Percentiles rank a stretch among this genome's conserved stretches.
Conservation (phyloP, 2,113 vertebrate genomes). For the pig (Sus scrofa) region DNA sequence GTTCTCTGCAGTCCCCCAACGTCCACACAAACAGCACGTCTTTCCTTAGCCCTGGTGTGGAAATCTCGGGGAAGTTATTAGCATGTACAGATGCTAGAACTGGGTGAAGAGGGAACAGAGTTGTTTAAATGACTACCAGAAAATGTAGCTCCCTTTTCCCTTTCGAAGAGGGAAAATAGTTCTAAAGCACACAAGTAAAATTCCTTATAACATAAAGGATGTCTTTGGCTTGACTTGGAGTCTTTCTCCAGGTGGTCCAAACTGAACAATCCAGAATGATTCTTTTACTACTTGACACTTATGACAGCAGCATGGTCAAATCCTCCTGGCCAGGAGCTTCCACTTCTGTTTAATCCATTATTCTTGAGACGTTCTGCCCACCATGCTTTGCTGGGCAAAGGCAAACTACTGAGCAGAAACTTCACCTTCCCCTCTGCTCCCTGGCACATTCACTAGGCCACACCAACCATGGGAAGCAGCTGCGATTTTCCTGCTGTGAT, state of each 20-base stretch:
- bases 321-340: background rate
- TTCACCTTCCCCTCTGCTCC: background rate
- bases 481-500: background rate
- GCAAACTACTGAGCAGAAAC: background rate
- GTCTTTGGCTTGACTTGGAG: background rate
- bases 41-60: slow-evolving; percentile 27
- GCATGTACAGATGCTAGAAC: slow-evolving; percentile 34
- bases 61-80: slow-evolving; percentile 54
- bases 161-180: slow-evolving; percentile 33
- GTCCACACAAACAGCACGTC: background rate
- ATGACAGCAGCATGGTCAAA: background rate
- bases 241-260: background rate
- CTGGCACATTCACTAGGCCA: background rate
- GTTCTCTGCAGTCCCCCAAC: background rate
- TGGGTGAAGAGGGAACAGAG: slow-evolving; percentile 11
- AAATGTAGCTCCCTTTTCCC: slow-evolving; percentile 43
- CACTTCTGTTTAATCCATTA: slow-evolving; percentile 41
- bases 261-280: background rate
- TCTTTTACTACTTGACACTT: background rate
- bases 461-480: background rate
- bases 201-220: background rate
- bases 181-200: background rate
- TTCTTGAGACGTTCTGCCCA: background rate
- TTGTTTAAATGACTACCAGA: slow-evolving; percentile 34
- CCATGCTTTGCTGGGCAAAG: slow-evolving; percentile 1